phyloP scores from a whole-genome alignment of 2,888 invertebrate genomes.

The Amphipyra tragopoginis region DNA sequence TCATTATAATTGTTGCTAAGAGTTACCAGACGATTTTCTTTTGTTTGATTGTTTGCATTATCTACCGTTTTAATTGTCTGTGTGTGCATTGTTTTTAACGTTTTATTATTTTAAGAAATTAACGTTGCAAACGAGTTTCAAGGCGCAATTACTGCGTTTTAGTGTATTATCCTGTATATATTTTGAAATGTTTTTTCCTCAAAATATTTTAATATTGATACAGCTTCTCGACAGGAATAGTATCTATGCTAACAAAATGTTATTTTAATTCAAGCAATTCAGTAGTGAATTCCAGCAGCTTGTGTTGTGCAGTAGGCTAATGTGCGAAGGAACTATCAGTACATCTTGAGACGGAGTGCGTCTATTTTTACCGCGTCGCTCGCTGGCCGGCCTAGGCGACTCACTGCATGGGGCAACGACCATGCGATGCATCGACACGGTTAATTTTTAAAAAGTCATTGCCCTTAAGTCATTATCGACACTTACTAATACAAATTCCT shows the following conservation, averaged over 20 bases:
- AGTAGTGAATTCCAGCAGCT: constrained; percentile 8
- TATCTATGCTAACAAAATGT: background rate
- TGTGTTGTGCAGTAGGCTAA: constrained; percentile 39
- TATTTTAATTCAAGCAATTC: constrained; percentile 21
- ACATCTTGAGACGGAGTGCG: constrained; percentile 66
- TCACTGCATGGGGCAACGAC: constrained; percentile 79
- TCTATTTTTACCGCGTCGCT: constrained; percentile 80
- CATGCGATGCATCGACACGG: constrained; percentile 77
- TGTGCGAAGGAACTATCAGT: constrained; percentile 47
- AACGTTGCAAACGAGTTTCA: background rate
- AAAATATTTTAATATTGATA: background rate
- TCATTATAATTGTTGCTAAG: background rate
- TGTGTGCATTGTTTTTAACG: background rate
- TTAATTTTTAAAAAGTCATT: constrained; percentile 82
- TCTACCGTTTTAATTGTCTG: constrained; percentile 15
- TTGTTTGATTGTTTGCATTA: background rate
- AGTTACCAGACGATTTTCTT: constrained; percentile 5
- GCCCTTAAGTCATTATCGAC: constrained; percentile 71
- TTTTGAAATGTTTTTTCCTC: background rate
- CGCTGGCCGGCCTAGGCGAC: constrained; percentile 68
- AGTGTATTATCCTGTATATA: background rate
- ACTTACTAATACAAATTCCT: constrained; percentile 42
- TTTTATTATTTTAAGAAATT: background rate
- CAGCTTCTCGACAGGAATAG: background rate
- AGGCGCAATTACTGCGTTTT: background rate